phyloP scores from a whole-genome alignment of 2,113 vertebrate species.

The Erythrocercus mccallii region DNA sequence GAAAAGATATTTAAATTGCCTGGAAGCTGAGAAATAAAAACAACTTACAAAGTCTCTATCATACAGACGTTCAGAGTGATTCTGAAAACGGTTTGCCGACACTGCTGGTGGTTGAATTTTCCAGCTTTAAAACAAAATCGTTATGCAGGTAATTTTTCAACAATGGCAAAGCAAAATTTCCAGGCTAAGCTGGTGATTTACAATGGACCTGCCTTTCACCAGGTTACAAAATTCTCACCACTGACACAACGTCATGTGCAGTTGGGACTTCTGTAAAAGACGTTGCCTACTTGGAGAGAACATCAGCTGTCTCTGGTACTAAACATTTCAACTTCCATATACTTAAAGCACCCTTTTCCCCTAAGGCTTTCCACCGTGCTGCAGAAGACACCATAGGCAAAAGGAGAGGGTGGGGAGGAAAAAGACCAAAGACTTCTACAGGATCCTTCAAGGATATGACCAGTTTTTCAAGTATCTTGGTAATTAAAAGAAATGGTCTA shows the following conservation, averaged over 20 bases:
- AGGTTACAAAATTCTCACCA: background rate
- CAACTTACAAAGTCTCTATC: background rate
- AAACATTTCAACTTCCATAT: background rate
- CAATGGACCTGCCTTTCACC: background rate
- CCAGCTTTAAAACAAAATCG: background rate
- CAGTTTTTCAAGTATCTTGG: background rate
- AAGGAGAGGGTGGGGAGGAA: rapidly evolving
- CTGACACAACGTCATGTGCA: rapidly evolving
- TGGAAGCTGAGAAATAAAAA: conserved; percentile 3
- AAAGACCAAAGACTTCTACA: background rate
- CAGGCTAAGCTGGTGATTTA: background rate
- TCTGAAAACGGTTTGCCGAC: background rate
- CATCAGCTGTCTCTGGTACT: background rate
- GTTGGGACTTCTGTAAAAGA: background rate
- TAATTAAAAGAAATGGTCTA: background rate
- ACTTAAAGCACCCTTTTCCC: background rate
- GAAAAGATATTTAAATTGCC: conserved; percentile 46
- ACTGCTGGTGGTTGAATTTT: background rate
- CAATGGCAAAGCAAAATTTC: background rate
- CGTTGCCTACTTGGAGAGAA: background rate
- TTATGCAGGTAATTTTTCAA: background rate
- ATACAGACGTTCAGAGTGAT: background rate
- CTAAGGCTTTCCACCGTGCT: background rate
- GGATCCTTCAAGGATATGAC: background rate
- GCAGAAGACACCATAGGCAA: background rate